phyloP scores from a whole-genome alignment of 2,113 vertebrate genomes.

The Perca schrenkii region DNA sequence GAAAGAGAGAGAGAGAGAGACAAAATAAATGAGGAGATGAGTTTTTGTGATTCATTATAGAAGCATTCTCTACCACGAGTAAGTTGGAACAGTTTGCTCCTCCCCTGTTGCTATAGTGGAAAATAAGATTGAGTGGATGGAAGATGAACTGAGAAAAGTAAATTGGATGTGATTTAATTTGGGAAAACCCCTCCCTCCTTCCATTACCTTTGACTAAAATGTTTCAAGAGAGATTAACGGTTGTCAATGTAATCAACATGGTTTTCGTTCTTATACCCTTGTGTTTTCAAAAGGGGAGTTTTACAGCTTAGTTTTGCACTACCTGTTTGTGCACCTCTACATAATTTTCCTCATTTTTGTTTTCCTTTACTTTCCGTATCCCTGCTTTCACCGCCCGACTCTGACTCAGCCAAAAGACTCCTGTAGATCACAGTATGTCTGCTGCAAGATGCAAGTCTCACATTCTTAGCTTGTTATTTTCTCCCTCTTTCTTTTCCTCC shows the following conservation, averaged over 20 bases:
- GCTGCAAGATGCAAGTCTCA: conserved; percentile 13
- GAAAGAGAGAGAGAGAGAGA: conserved; percentile 17
- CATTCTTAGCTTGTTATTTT: conserved; percentile 22
- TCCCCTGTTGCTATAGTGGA: conserved; percentile 12
- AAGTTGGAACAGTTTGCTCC: neutral
- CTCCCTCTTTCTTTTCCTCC: neutral
- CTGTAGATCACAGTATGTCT: conserved; percentile 26
- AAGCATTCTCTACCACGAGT: conserved; percentile 42
- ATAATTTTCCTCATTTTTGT: neutral
- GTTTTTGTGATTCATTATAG: conserved; percentile 40
- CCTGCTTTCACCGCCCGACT: neutral
- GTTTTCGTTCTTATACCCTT: neutral
- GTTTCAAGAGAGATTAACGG: neutral
- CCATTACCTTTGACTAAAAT: conserved; percentile 34
- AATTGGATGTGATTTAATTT: conserved; percentile 20
- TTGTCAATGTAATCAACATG: neutral
- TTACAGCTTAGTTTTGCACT: neutral
- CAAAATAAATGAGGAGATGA: conserved; percentile 29
- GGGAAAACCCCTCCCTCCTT: conserved; percentile 6
- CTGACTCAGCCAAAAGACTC: conserved; percentile 18
- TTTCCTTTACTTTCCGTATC: neutral
- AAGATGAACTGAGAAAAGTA: conserved; percentile 35
- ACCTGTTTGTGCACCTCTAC: neutral
- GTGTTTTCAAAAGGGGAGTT: neutral
- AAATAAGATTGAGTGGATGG: conserved; percentile 28